Conservation (phyloP, 1,140 invertebrate genomes). For the Drosophila eugracilis region DNA sequence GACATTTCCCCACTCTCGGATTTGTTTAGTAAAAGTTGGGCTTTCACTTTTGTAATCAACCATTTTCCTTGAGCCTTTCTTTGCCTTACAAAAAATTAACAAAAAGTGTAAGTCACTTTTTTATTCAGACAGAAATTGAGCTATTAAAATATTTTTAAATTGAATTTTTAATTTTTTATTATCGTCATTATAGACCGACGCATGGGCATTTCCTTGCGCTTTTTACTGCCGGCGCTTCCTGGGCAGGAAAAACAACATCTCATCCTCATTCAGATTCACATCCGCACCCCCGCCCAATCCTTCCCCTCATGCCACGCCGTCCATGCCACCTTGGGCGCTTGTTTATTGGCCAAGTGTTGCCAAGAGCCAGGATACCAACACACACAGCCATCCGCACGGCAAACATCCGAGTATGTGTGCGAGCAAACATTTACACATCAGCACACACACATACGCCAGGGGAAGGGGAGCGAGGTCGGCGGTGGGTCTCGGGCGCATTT, state of each 20-base stretch:
- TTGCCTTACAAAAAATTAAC: too few species aligned
- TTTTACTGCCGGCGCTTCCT: constrained; percentile 4
- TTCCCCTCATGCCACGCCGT: neutral
- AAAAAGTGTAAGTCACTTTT: too few species aligned
- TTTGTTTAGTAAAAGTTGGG: too few species aligned
- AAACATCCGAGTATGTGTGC: constrained; percentile 1
- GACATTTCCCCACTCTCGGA: neutral
- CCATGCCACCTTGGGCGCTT: constrained; percentile 65
- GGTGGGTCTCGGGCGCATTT: constrained; percentile 44
- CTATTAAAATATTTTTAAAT: too few species aligned
- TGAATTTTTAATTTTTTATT: neutral
- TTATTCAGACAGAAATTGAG: too few species aligned
- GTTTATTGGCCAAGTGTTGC: constrained; percentile 61
- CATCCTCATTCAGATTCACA: constrained; percentile 10
- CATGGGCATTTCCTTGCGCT: constrained; percentile 12
- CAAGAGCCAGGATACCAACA: constrained; percentile 38
- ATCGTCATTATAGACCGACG: neutral
- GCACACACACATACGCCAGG: constrained; percentile 24
- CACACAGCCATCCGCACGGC: constrained; percentile 17
- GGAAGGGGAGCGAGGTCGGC: neutral
- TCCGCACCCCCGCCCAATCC: neutral
- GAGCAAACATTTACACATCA: constrained; percentile 60
- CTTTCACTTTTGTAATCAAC: too few species aligned
- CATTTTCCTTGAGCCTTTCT: too few species aligned
- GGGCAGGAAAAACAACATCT: constrained; percentile 11